Percentiles rank a stretch among this genome's conserved stretches.
These are phyloP conservation scores for Coremacera marginata DNA, from an alignment of 2,888 invertebrate species.

Conservation along the genomic window DNA sequence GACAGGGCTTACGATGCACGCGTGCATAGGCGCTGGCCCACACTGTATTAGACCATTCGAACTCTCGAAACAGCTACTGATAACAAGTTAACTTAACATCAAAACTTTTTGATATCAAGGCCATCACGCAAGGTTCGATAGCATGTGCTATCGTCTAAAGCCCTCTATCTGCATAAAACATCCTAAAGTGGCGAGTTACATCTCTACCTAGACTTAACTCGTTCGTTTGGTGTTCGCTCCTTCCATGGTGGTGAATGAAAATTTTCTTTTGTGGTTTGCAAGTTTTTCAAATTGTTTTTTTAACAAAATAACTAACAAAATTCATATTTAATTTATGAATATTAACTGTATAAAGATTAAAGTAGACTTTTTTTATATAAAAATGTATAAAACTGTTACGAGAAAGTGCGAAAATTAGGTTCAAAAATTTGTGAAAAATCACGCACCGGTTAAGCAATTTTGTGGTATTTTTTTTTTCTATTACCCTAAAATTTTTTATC, in stretches of 20 bases:
- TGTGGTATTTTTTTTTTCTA: slow-evolving; percentile 27
- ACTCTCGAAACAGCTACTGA: no score
- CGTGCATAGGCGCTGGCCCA: no score
- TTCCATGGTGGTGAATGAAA: slow-evolving; percentile 15
- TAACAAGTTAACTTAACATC: no score
- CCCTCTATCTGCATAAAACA: no score
- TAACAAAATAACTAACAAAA: neutral
- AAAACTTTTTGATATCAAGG: no score
- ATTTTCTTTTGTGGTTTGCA: neutral
- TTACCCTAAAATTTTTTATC: slow-evolving; percentile 9
- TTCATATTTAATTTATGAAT: slow-evolving; percentile 32
- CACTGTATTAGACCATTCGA: no score
- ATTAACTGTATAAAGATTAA: slow-evolving; percentile 16
- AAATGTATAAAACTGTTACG: slow-evolving; percentile 27
- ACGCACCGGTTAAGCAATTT: slow-evolving; percentile 22
- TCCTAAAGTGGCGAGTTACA: no score
- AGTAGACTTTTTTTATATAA: slow-evolving; percentile 16
- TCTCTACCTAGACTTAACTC: neutral
- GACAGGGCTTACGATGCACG: no score
- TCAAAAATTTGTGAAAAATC: neutral
- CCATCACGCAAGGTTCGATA: no score
- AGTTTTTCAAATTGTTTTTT: slow-evolving; percentile 6
- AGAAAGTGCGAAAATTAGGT: slow-evolving; percentile 13
- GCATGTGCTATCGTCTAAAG: no score
- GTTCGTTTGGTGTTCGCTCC: slow-evolving; percentile 12